Percentiles rank a stretch among this genome's conserved stretches.
These are phyloP conservation scores for Cistogaster globosa DNA, from an alignment of 2,888 invertebrate genomes.

Conservation along the genomic window DNA sequence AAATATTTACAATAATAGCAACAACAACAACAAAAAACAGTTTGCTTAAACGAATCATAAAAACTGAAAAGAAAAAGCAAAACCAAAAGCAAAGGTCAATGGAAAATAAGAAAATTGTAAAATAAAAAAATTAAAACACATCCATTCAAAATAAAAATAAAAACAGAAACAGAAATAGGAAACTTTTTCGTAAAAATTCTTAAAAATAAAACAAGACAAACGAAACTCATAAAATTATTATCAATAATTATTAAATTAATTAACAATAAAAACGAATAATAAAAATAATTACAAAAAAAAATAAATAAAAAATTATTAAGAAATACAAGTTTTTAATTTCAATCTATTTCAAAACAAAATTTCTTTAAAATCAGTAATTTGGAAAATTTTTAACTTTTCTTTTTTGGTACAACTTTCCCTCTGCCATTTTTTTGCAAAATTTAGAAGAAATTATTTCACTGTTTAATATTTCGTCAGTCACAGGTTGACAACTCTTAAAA, in stretches of 20 bases:
- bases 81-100: slow-evolving; percentile 1
- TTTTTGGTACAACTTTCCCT: too few relatives aligned
- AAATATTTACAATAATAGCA: neutral
- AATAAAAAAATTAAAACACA: slow-evolving; percentile 41
- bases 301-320: too few relatives aligned
- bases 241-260: slow-evolving; percentile 48
- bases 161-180: neutral
- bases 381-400: too few relatives aligned
- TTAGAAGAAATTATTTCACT: too few relatives aligned
- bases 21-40: slow-evolving; percentile 25
- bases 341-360: too few relatives aligned
- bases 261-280: slow-evolving; percentile 13
- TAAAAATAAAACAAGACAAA: slow-evolving; percentile 12
- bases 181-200: too few relatives aligned
- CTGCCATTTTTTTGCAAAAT: too few relatives aligned
- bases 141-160: slow-evolving; percentile 29
- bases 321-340: too few relatives aligned
- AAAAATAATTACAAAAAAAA: neutral
- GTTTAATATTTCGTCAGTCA: too few relatives aligned
- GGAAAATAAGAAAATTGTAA: slow-evolving; percentile 45
- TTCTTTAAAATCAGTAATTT: too few relatives aligned
- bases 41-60: slow-evolving; percentile 40
- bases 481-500: too few relatives aligned
- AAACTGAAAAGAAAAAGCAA: neutral
- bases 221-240: slow-evolving; percentile 38